Evolutionary conservation across 2,113 vertebrate genomes (phyloP), one percentile per base, ranked within the genome.

Genomic region (Phalacrocorax pelagicus): DNA sequence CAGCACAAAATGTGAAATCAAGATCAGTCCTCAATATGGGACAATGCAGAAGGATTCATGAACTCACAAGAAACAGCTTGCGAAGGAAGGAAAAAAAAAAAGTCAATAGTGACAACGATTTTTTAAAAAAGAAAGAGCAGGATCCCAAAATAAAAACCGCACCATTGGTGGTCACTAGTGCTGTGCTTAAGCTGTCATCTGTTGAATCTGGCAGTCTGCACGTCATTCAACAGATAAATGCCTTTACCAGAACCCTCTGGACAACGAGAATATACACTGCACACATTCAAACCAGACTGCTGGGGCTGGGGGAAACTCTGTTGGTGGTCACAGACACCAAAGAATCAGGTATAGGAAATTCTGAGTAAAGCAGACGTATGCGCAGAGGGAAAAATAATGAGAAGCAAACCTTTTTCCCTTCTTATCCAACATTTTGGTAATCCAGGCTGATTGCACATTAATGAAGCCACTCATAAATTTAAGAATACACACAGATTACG

Each of bases 271-370:
- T 91, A 92, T 74, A 96, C 91, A 97, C 82, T 46, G 8, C 92
- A 94, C 92, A 78, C 88, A 71, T 92, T 97, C 83, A 94, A 96
- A 95, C 91, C 95, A 96, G 92, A 90, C 92, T 94, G 66, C 92
- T 72, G 18, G 36, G 62, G 67, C 73, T 78, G 54, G 70, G 73
- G 97, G 57, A 92, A 97, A 85, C 97, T 78, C 95, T 83, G 98
- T 98, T 98, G 98, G 98, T 98, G 98, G 98, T 87, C 98, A 98
- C 84, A 98, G 97, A 98, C 97, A 92, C 81, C 1, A 6, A 97
- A 96, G 91, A 95, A 86, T 69, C 96, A 98, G 97, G 97, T 98
- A 98, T 74, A 97, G 96, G 96, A 98, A 98, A 98, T 88, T 97
- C 96, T 96, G 95, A 97, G 89, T 81, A 96, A 87, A 86, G 71